These are phyloP conservation scores for Anthophora plumipes DNA, from an alignment of 2,888 invertebrate species.

Conservation along the genomic window DNA sequence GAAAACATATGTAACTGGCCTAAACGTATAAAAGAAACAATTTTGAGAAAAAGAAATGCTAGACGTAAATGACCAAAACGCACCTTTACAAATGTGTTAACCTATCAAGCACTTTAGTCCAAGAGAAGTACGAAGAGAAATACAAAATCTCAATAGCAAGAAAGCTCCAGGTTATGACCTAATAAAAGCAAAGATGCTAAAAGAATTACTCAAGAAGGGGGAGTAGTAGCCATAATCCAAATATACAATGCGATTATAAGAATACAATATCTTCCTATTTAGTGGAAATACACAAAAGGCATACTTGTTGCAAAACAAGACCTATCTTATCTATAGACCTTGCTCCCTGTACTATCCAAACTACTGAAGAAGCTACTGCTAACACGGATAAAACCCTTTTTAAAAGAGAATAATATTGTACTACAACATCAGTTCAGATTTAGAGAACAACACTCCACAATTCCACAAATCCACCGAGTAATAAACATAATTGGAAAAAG, in stretches of 20 bases:
- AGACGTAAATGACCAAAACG: background rate
- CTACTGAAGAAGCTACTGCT: background rate
- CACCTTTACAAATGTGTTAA: too few species aligned
- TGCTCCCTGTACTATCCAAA: background rate
- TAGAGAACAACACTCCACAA: background rate
- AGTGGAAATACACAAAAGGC: background rate
- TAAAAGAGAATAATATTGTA: background rate
- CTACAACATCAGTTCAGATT: conserved; percentile 11
- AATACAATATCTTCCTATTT: background rate
- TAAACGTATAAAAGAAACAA: background rate
- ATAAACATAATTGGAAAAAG: background rate
- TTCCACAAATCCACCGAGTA: background rate
- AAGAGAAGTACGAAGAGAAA: too few species aligned
- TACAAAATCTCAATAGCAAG: too few species aligned
- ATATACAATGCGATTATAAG: conserved; percentile 1
- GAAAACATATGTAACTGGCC: background rate
- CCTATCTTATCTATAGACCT: background rate
- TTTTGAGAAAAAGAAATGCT: background rate
- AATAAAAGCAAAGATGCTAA: background rate
- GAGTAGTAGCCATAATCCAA: background rate
- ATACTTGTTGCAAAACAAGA: background rate
- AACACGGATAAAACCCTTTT: background rate
- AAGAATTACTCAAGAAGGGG: background rate
- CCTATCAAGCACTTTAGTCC: too few species aligned
- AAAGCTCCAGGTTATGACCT: too few species aligned